Conservation (phyloP, 1,140 invertebrate species). For the Paralvinella palmiformis region DNA sequence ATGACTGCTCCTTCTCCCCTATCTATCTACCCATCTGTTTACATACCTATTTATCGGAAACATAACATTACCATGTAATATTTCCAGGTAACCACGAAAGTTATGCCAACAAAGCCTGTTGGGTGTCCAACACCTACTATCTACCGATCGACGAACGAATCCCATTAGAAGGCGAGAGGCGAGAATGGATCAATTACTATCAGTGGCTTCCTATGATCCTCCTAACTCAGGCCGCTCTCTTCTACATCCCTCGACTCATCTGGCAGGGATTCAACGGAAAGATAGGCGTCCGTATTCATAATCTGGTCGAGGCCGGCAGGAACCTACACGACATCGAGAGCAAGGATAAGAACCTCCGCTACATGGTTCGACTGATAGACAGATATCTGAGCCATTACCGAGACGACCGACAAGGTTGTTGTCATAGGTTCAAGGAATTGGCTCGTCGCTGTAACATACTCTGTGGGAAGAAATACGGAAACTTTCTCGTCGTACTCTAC, state of each 20-base stretch:
- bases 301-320: constrained; percentile 15
- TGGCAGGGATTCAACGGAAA: constrained; percentile 3
- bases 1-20: no score
- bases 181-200: constrained; percentile 35
- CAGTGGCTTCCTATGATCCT: constrained; percentile 83
- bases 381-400: constrained; percentile 44
- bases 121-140: constrained; percentile 52
- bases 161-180: constrained; percentile 22
- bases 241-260: constrained; percentile 76
- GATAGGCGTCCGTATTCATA: constrained; percentile 45
- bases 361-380: constrained; percentile 23
- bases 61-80: no score
- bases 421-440: constrained; percentile 39
- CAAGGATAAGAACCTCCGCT: constrained; percentile 17
- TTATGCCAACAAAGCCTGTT: constrained; percentile 46
- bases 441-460: constrained; percentile 42
- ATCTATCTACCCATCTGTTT: no score
- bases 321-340: constrained; percentile 13
- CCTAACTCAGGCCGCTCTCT: constrained; percentile 80
- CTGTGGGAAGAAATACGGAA: constrained; percentile 51
- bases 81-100: constrained; percentile 50
- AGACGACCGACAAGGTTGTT: constrained; percentile 38
- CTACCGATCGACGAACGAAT: constrained; percentile 51
- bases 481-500: constrained; percentile 52
- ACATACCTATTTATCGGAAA: no score